A percentile compares a stretch with the other conserved stretches of the same genome.
phyloP scores from a whole-genome alignment of 2,113 vertebrate species.

The Atlantisia rogersi region DNA sequence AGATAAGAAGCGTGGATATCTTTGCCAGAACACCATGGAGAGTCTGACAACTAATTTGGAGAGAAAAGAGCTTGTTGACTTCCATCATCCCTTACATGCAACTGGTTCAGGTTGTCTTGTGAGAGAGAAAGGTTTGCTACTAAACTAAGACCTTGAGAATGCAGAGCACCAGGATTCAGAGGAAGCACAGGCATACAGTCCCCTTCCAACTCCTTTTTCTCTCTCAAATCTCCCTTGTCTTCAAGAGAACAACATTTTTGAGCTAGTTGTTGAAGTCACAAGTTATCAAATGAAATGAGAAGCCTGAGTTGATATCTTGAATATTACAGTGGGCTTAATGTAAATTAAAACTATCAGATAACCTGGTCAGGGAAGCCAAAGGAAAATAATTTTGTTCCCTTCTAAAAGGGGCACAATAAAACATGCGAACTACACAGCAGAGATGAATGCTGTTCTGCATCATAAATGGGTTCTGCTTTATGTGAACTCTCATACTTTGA shows the following conservation, averaged over 20 bases:
- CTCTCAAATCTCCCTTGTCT: background rate
- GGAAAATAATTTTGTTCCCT: background rate
- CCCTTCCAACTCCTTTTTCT: background rate
- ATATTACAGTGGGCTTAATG: background rate
- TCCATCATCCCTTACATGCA: background rate
- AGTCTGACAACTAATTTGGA: background rate
- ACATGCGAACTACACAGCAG: background rate
- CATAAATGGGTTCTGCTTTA: background rate
- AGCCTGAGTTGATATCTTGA: background rate
- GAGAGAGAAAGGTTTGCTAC: background rate
- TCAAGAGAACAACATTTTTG: background rate
- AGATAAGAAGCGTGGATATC: background rate
- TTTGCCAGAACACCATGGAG: background rate
- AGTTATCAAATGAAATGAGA: background rate
- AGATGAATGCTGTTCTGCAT: background rate
- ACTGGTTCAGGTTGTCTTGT: background rate
- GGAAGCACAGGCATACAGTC: accelerated
- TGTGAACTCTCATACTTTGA: background rate
- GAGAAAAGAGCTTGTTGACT: background rate
- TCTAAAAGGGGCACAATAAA: background rate
- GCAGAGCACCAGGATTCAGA: background rate
- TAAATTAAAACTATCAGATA: background rate
- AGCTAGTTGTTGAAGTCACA: background rate
- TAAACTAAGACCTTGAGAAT: background rate
- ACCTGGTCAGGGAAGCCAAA: background rate